Conservation (phyloP, 1,140 invertebrate species). For the Macrocentrus cingulum region DNA sequence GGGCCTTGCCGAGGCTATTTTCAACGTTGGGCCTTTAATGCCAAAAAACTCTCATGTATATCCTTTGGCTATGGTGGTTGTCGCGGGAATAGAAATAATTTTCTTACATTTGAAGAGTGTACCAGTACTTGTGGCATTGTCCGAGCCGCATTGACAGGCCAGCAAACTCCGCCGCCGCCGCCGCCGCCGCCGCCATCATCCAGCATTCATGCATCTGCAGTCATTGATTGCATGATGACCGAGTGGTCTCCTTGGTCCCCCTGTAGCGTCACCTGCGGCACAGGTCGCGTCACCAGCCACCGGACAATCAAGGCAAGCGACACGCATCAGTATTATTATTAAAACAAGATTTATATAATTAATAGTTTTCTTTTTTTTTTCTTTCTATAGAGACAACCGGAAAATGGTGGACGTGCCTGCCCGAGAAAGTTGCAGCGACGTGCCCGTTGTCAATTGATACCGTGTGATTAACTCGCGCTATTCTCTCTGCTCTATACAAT, state of each 20-base stretch:
- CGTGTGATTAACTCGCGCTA: constrained; percentile 46
- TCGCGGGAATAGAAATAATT: constrained; percentile 87
- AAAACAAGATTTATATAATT: constrained; percentile 16
- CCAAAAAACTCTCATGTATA: constrained; percentile 71
- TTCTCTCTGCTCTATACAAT: too few relatives aligned
- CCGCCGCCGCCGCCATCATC: too few relatives aligned
- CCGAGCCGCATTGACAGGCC: constrained; percentile 28
- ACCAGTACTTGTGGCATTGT: constrained; percentile 68
- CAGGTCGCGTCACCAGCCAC: constrained; percentile 62
- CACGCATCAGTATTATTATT: constrained; percentile 1
- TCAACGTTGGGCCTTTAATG: constrained; percentile 81
- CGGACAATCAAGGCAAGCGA: constrained; percentile 62
- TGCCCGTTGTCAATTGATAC: constrained; percentile 56
- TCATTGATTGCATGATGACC: constrained; percentile 69
- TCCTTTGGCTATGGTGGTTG: constrained; percentile 89
- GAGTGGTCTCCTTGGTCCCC: constrained; percentile 75
- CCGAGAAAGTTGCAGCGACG: constrained; percentile 62
- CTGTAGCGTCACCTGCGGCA: constrained; percentile 74
- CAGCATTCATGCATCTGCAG: constrained; percentile 17
- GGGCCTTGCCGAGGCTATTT: constrained; percentile 85
- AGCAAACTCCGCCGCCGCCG: constrained; percentile 18
- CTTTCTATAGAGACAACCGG: constrained; percentile 59
- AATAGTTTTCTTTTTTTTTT: constrained; percentile 40
- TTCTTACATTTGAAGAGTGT: constrained; percentile 77
- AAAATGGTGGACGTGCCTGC: constrained; percentile 72